Conservation (phyloP, 2,113 vertebrate genomes). For the Hipposideros armiger region DNA sequence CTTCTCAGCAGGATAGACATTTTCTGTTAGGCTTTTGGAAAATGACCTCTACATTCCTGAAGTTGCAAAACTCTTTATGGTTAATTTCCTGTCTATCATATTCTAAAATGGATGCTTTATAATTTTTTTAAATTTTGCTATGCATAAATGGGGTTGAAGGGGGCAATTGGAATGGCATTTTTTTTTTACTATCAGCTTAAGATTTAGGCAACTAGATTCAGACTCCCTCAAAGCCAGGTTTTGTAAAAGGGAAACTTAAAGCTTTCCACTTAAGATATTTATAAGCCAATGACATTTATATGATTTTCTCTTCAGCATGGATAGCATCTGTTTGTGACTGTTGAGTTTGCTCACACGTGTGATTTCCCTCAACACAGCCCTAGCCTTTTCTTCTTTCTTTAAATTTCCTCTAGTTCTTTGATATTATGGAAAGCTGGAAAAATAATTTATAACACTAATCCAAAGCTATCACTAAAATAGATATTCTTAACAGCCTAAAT, state of each 20-base stretch:
- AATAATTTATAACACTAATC: slow-evolving; percentile 23
- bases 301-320: neutral
- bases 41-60: neutral
- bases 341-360: neutral
- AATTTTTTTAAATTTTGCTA: neutral
- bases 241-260: slow-evolving; percentile 11
- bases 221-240: neutral
- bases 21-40: neutral
- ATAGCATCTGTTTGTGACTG: neutral
- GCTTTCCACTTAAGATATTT: neutral
- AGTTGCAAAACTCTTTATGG: neutral
- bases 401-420: slow-evolving; percentile 28
- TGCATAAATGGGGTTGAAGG: neutral
- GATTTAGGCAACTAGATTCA: neutral
- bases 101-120: neutral
- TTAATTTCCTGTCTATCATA: neutral
- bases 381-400: neutral
- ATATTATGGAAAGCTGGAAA: slow-evolving; percentile 16
- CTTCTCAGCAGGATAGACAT: neutral
- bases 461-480: slow-evolving; percentile 28
- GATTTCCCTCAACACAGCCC: neutral
- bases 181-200: neutral
- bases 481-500: neutral
- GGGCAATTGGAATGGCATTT: neutral
- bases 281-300: neutral